phyloP scores from a whole-genome alignment of 1,140 invertebrate genomes.

The Physella acuta region DNA sequence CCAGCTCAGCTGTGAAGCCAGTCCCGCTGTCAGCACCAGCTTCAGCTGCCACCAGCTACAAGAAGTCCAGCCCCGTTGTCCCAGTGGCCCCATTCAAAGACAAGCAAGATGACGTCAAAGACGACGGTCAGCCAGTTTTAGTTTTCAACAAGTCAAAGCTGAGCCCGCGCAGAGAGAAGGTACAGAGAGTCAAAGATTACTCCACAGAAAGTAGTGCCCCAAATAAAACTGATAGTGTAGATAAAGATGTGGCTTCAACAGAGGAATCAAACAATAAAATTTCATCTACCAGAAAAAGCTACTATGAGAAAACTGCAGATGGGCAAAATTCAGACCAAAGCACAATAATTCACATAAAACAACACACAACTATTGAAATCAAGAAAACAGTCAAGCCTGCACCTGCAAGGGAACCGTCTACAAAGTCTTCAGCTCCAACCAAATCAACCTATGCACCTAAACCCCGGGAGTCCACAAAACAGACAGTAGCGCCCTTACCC shows the following conservation, averaged over 20 bases:
- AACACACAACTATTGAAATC: background rate
- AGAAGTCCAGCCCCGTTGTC: constrained; percentile 29
- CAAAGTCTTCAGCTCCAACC: background rate
- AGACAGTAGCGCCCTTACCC: background rate
- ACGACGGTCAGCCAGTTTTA: constrained; percentile 15
- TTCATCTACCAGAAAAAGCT: background rate
- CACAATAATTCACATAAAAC: background rate
- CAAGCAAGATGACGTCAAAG: constrained; percentile 18
- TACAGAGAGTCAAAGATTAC: constrained; percentile 21
- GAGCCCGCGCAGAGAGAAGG: background rate
- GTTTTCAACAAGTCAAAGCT: constrained; percentile 20
- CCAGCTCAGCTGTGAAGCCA: background rate
- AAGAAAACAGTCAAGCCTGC: background rate
- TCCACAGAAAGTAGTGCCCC: background rate
- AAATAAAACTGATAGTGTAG: background rate
- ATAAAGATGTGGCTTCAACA: background rate
- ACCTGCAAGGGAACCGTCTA: background rate
- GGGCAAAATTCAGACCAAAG: constrained; percentile 7
- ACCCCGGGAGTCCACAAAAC: background rate
- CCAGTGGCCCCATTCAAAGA: constrained; percentile 28
- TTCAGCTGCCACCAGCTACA: constrained; percentile 25
- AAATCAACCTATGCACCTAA: background rate
- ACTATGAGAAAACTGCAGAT: background rate
- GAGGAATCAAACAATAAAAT: background rate
- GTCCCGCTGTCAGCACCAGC: constrained; percentile 5